These are phyloP conservation scores for Synodontis membranacea DNA, from an alignment of 2,113 vertebrate species.

Conservation along the genomic window DNA sequence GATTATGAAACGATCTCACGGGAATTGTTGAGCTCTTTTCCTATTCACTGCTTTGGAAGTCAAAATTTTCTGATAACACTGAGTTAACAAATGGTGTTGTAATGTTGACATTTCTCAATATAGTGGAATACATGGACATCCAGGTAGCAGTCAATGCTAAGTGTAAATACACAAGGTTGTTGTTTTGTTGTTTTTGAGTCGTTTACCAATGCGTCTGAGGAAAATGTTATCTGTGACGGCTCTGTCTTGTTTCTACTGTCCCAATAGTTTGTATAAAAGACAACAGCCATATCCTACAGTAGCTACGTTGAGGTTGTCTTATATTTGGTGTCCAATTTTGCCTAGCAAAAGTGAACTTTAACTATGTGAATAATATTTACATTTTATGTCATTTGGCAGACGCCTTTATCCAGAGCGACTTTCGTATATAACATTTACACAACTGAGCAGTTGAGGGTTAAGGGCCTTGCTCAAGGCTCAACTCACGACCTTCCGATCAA, in stretches of 20 bases:
- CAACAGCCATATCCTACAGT: not conserved
- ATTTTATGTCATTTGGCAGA: too few relatives aligned
- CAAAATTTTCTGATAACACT: not conserved
- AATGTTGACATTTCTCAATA: not conserved
- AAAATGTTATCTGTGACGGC: not conserved
- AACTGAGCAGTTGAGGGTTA: too few relatives aligned
- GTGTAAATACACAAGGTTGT: not conserved
- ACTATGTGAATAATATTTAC: too few relatives aligned
- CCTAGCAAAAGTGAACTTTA: too few relatives aligned
- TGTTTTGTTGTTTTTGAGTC: not conserved
- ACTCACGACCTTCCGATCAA: too few relatives aligned
- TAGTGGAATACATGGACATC: not conserved
- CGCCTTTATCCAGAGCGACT: too few relatives aligned
- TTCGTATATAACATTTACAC: too few relatives aligned
- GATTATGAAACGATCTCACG: not conserved
- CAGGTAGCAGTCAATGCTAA: not conserved
- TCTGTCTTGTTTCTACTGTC: not conserved
- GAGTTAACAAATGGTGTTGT: not conserved
- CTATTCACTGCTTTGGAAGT: not conserved
- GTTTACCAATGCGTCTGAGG: not conserved
- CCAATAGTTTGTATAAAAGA: not conserved
- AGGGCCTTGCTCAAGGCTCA: too few relatives aligned
- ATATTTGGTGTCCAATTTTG: too few relatives aligned
- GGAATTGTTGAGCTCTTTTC: not conserved
- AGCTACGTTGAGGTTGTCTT: not conserved